Conservation (phyloP, 2,113 vertebrate species). For the Bos indicus region DNA sequence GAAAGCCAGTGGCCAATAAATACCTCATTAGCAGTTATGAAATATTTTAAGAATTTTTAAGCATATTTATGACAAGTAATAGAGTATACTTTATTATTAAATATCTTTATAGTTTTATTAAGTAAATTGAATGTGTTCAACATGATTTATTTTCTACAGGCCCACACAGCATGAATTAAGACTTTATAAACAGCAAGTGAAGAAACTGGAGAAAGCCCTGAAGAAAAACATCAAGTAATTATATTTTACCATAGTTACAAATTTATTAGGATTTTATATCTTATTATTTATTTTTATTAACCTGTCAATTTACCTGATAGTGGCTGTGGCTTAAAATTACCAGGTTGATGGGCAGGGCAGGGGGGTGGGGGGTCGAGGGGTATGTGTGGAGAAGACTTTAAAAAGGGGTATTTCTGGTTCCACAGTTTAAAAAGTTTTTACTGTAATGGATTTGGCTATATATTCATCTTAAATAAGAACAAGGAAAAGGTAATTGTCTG, state of each 20-base stretch:
- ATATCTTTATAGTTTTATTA: constrained; percentile 22
- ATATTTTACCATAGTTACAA: constrained; percentile 39
- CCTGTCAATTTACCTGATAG: background rate
- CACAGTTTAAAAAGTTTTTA: background rate
- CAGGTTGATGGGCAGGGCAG: background rate
- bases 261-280: background rate
- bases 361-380: fast-evolving
- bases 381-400: background rate
- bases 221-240: constrained; percentile 80
- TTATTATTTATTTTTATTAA: background rate
- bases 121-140: constrained; percentile 16
- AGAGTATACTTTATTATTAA: background rate
- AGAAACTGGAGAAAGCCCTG: constrained; percentile 82
- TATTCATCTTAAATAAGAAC: constrained; percentile 1
- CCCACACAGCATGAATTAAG: constrained; percentile 84
- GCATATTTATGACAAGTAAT: constrained; percentile 21
- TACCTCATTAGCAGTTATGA: background rate
- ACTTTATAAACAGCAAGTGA: constrained; percentile 87
- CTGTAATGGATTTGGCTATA: background rate
- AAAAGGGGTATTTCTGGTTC: background rate
- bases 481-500: background rate
- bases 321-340: background rate
- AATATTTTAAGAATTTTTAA: constrained; percentile 33
- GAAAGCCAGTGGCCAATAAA: background rate
- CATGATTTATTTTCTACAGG: constrained; percentile 66